phyloP scores from a whole-genome alignment of 2,888 invertebrate species.

The Orthosia incerta region DNA sequence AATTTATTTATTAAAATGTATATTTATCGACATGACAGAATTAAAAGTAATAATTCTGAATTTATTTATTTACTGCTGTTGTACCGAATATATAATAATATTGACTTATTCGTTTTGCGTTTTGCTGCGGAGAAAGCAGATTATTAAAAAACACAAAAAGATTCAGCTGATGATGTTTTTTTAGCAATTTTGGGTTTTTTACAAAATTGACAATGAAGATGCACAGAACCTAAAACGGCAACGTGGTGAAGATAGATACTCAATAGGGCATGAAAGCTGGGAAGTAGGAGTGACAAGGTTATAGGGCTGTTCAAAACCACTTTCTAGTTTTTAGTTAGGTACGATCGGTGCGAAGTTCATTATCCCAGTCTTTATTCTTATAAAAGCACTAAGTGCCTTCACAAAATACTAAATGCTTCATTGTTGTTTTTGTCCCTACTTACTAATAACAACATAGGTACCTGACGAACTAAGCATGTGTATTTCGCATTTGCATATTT shows the following conservation, averaged over 20 bases:
- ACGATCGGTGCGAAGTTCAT: constrained; percentile 13
- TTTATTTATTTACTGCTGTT: constrained; percentile 24
- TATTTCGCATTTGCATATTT: constrained; percentile 44
- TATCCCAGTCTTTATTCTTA: background rate
- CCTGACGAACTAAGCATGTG: constrained; percentile 13
- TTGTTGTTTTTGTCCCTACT: constrained; percentile 4
- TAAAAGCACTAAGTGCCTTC: background rate
- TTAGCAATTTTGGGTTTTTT: background rate
- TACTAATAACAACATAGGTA: constrained; percentile 1
- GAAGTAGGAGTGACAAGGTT: constrained; percentile 35
- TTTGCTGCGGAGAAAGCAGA: constrained; percentile 44
- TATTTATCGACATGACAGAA: constrained; percentile 30
- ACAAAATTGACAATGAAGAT: background rate
- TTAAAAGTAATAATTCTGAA: constrained; percentile 14
- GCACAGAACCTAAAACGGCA: background rate
- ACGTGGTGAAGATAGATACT: constrained; percentile 13
- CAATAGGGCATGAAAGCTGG: constrained; percentile 35
- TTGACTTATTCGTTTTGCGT: constrained; percentile 34
- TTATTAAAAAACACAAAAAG: constrained; percentile 9
- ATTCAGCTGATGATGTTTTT: background rate
- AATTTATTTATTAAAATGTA: too few species aligned
- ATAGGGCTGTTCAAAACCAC: constrained; percentile 31
- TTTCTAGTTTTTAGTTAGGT: constrained; percentile 40
- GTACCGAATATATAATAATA: constrained; percentile 24
- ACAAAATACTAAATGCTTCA: background rate